A percentile compares a stretch with the other conserved stretches of the same genome.
Conservation (phyloP, 2,113 vertebrate species). For the Capreolus pygargus region DNA sequence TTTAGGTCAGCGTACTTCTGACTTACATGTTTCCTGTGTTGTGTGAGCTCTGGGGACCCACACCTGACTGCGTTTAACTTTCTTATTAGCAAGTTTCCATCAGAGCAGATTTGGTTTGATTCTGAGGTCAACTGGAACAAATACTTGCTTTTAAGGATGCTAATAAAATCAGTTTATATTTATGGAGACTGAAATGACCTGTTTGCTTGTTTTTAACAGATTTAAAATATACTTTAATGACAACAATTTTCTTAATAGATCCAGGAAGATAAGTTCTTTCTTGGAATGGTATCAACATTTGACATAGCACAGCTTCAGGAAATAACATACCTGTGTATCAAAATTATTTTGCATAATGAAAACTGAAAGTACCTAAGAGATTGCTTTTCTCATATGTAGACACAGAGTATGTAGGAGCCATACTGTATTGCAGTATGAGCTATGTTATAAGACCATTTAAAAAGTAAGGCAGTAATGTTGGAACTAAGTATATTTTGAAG, state of each 20-base stretch:
- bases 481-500: not conserved
- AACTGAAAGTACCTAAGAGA: not conserved
- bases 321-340: not conserved
- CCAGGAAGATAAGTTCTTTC: not conserved
- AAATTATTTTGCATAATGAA: slow-evolving; percentile 11
- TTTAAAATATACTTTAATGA: not conserved
- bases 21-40: slow-evolving; percentile 15
- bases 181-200: not conserved
- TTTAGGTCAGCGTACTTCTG: not conserved
- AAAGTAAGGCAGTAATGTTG: not conserved
- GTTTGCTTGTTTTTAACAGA: slow-evolving; percentile 33
- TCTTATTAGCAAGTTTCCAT: not conserved
- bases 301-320: not conserved
- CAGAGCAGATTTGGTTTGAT: slow-evolving; percentile 18
- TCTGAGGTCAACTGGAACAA: slow-evolving; percentile 16
- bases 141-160: not conserved
- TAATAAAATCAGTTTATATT: not conserved
- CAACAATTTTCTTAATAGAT: not conserved
- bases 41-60: not conserved
- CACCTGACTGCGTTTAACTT: not conserved
- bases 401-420: not conserved
- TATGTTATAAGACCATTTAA: not conserved
- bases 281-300: not conserved
- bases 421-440: not conserved
- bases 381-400: not conserved